Conservation (phyloP, 2,888 invertebrate species). For the Dicyrtoma fusca region DNA sequence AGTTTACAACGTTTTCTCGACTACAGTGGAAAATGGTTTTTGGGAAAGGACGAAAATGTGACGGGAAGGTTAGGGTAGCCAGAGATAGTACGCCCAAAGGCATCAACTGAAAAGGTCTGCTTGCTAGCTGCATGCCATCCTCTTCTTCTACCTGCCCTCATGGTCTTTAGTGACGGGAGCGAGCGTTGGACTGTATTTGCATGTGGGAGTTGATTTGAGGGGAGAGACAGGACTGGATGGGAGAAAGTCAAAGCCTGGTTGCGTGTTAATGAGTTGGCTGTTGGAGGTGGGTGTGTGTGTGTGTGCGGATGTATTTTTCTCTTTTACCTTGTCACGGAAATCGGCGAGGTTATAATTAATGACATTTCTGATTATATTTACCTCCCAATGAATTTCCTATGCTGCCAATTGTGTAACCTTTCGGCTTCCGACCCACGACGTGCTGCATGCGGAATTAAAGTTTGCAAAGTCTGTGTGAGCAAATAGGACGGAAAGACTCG, state of each 20-base stretch:
- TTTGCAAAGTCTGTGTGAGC: no score
- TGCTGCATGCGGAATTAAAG: no score
- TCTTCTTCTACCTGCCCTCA: background rate
- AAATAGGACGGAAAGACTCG: no score
- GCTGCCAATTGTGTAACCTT: no score
- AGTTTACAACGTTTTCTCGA: no score
- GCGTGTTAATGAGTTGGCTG: background rate
- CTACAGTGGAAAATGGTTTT: no score
- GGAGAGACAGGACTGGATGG: no score
- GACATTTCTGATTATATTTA: constrained; percentile 32
- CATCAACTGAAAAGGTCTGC: background rate
- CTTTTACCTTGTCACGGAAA: constrained; percentile 21
- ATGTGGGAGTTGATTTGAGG: background rate
- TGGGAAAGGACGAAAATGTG: no score
- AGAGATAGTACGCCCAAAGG: no score
- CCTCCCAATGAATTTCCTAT: background rate
- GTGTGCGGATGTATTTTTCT: constrained; percentile 8
- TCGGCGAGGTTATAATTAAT: constrained; percentile 32
- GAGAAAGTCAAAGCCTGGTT: background rate
- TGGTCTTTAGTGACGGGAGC: no score
- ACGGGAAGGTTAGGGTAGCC: no score
- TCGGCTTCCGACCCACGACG: no score
- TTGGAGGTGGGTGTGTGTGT: background rate
- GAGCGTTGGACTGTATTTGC: constrained; percentile 5
- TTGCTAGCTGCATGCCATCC: background rate